Percentiles rank a stretch among this genome's conserved stretches.
These are phyloP conservation scores for Arizona elegans DNA, from an alignment of 2,113 vertebrate genomes.

Conservation along the genomic window DNA sequence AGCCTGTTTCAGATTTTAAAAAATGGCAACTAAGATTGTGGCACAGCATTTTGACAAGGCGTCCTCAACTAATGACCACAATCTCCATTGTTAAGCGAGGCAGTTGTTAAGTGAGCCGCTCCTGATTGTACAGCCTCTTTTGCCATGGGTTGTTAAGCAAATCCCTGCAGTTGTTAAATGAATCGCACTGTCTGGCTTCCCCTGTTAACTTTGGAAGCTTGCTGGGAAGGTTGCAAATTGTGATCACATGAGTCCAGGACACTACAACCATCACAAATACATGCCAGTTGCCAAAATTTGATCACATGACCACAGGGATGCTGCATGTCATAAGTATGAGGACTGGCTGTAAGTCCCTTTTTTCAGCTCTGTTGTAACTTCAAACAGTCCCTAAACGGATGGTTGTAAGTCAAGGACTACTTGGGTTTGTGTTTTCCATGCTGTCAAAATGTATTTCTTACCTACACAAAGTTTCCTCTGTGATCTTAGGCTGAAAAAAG, in stretches of 20 bases:
- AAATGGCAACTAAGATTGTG: neutral
- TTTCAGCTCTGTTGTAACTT: too few relatives aligned
- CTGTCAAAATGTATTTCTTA: neutral
- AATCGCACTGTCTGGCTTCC: neutral
- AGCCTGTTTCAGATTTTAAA: neutral
- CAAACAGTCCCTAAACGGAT: too few relatives aligned
- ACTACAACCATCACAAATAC: too few relatives aligned
- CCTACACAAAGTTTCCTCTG: neutral
- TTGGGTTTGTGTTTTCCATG: neutral
- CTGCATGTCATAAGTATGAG: too few relatives aligned
- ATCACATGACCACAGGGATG: too few relatives aligned
- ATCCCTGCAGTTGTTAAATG: neutral
- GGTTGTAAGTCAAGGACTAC: too few relatives aligned
- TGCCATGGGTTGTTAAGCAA: neutral
- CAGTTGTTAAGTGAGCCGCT: neutral
- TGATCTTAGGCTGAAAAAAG: neutral
- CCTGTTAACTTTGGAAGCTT: too few relatives aligned
- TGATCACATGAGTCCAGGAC: too few relatives aligned
- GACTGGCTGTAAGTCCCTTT: too few relatives aligned
- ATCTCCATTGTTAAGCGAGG: neutral
- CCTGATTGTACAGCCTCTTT: neutral
- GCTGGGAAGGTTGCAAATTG: too few relatives aligned
- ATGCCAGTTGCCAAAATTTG: too few relatives aligned
- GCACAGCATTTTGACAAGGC: neutral
- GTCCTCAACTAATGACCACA: neutral